These are phyloP conservation scores for Umimayanthus kanabou DNA, from an alignment of 92 coral and sea anemone genomes.

Conservation along the genomic window DNA sequence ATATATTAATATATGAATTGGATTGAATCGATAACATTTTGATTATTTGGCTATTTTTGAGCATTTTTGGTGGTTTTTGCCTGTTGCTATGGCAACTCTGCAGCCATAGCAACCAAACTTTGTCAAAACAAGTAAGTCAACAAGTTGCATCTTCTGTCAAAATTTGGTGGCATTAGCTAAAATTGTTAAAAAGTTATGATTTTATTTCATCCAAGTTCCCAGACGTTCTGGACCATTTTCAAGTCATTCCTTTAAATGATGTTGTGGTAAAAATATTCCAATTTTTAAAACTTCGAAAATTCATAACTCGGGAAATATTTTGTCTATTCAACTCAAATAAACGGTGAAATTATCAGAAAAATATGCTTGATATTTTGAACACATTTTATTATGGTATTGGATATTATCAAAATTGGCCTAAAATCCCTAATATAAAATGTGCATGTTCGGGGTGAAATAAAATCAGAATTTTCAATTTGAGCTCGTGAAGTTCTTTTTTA, in stretches of 20 bases:
- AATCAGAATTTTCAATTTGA: no score
- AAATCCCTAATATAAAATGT: no score
- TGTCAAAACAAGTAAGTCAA: neutral
- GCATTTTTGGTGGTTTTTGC: neutral
- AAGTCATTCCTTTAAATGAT: neutral
- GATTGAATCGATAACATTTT: neutral
- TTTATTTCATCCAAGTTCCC: neutral
- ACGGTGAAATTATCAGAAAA: constrained; percentile 21
- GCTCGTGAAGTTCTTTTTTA: no score
- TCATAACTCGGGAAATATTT: constrained; percentile 6
- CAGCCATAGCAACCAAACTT: constrained; percentile 20
- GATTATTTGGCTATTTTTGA: neutral
- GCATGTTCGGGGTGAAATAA: no score
- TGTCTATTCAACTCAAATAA: constrained; percentile 20
- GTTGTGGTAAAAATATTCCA: constrained; percentile 5
- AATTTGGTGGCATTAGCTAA: neutral
- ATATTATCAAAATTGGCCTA: constrained; percentile 1
- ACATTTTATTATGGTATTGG: neutral
- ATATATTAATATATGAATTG: neutral
- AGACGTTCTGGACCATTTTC: neutral
- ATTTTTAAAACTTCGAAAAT: constrained; percentile 7
- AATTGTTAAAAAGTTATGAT: neutral
- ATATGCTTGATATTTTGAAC: neutral
- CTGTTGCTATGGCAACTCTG: constrained; percentile 20
- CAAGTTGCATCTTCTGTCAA: neutral